A percentile compares a stretch with the other conserved stretches of the same genome.
These are phyloP conservation scores for Ceratina calcarata DNA, from an alignment of 1,140 invertebrate genomes.

Conservation along the genomic window DNA sequence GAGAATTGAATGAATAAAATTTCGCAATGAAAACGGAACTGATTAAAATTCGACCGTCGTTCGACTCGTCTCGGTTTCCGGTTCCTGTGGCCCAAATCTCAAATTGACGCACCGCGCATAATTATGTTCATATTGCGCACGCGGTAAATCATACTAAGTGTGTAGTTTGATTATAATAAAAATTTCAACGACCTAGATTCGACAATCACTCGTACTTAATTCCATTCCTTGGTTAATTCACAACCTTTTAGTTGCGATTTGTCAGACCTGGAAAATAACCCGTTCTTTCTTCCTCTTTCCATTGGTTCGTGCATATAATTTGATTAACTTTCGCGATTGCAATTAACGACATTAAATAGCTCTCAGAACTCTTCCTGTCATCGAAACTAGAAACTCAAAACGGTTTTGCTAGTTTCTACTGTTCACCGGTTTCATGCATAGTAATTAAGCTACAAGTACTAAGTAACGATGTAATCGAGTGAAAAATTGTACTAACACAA, in stretches of 20 bases:
- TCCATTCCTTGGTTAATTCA: background rate
- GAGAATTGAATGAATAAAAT: background rate
- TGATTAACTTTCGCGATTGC: slow-evolving; percentile 4
- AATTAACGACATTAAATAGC: slow-evolving; percentile 23
- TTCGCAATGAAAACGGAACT: slow-evolving; percentile 29
- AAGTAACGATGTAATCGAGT: background rate
- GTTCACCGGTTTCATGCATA: background rate
- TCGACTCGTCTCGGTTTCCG: slow-evolving; percentile 4
- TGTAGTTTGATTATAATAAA: background rate
- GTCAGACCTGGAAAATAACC: background rate
- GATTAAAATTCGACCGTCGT: slow-evolving; percentile 22
- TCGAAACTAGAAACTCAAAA: background rate
- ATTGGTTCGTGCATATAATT: slow-evolving; percentile 12
- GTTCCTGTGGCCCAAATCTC: slow-evolving; percentile 19
- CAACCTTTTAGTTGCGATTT: slow-evolving; percentile 23
- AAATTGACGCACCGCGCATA: slow-evolving; percentile 14
- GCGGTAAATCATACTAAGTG: background rate
- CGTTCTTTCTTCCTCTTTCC: background rate
- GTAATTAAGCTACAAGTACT: slow-evolving; percentile 1
- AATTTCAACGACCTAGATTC: slow-evolving; percentile 24
- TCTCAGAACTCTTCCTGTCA: background rate
- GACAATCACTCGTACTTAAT: background rate
- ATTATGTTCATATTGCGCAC: slow-evolving; percentile 29
- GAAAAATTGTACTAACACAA: slow-evolving; percentile 10
- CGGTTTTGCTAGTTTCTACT: background rate